phyloP scores from a whole-genome alignment of 2,888 invertebrate genomes.

The Macrosiphum euphorbiae region DNA sequence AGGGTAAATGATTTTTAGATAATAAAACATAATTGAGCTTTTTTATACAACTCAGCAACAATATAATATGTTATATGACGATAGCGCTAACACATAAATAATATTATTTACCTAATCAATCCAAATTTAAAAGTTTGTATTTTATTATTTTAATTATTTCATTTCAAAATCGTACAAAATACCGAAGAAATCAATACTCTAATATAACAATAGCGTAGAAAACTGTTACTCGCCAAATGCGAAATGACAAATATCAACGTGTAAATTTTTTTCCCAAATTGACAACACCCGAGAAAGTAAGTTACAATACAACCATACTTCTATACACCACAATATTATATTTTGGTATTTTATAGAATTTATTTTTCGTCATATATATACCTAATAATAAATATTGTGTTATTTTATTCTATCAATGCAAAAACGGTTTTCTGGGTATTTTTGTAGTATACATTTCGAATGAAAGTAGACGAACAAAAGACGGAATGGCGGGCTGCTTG shows the following conservation, averaged over 20 bases:
- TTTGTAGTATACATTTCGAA: not conserved
- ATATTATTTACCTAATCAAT: not conserved
- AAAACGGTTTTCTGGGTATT: not conserved
- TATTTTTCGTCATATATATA: not conserved
- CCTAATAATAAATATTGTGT: not conserved
- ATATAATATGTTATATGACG: not conserved
- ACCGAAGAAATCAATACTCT: not conserved
- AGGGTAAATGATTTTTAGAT: not conserved
- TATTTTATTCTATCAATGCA: not conserved
- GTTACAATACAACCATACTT: not conserved
- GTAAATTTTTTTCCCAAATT: no score
- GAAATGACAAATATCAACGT: no score
- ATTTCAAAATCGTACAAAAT: not conserved
- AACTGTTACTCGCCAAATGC: no score
- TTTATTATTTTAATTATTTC: not conserved
- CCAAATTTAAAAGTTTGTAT: not conserved
- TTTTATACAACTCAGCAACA: not conserved
- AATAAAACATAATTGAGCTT: not conserved
- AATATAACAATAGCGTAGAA: no score
- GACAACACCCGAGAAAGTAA: not conserved
- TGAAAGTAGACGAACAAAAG: not conserved
- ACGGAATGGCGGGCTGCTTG: not conserved
- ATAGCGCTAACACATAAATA: not conserved
- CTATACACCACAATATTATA: not conserved
- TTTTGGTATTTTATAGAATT: not conserved